A percentile compares a stretch with the other conserved stretches of the same genome.
These are phyloP conservation scores for Piaya cayana DNA, from an alignment of 2,113 vertebrate genomes.

Conservation along the genomic window DNA sequence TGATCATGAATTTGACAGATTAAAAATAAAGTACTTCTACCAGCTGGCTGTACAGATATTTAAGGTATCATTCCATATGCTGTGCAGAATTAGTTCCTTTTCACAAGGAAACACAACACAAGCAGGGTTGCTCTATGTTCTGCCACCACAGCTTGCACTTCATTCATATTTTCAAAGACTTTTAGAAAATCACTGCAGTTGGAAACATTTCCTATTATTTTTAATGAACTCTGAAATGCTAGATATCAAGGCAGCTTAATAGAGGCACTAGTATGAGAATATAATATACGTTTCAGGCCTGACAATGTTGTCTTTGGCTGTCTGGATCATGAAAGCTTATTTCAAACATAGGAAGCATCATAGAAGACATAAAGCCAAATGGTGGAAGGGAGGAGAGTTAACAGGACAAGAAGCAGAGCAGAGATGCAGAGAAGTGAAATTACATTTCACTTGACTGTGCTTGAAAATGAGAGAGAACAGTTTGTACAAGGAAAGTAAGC, in stretches of 20 bases:
- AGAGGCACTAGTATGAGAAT: background rate
- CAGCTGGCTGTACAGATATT: slow-evolving; percentile 37
- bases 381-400: background rate
- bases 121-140: background rate
- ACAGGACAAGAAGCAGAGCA: background rate
- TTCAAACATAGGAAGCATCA: background rate
- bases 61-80: slow-evolving; percentile 27
- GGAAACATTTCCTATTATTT: background rate
- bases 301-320: background rate
- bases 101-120: slow-evolving; percentile 1
- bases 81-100: slow-evolving; percentile 14
- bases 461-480: background rate
- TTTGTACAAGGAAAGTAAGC: background rate
- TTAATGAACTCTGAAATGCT: background rate
- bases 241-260: background rate
- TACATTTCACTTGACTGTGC: background rate
- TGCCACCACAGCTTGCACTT: background rate
- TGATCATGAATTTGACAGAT: background rate
- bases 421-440: background rate
- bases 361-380: background rate
- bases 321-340: background rate
- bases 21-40: slow-evolving; percentile 24
- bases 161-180: background rate
- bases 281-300: background rate
- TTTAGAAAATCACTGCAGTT: background rate